Base-by-base conservation (phyloP, 2,797 vertebrate species). In the Phyllotis vaccarum region DNA sequence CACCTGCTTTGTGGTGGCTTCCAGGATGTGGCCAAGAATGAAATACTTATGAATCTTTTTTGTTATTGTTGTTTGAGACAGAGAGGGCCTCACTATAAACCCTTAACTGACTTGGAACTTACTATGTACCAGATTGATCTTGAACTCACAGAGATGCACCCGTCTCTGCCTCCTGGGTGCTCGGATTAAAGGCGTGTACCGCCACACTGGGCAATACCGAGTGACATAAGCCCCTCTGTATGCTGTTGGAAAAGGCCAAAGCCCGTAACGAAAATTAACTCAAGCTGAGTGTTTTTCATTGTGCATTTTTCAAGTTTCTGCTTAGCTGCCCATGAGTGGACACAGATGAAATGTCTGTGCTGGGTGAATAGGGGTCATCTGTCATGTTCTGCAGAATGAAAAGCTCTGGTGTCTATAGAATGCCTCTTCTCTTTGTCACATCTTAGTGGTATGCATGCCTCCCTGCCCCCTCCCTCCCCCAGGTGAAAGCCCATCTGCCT, bases 211-310 rank as follows among this genome's bases (percentile, higher is more conserved):
- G 14, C 66, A 92, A 22, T 75, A 34, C 37, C 60, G 76, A 93
- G 86, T 88, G 46, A 49, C 74, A 37, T 29, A 83, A 58, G 8
- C n/a, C 52, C 24, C 78, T 91, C 93, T 58, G 16, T 72, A 12
- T 66, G 24, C 66, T 16, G 85, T 2, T 58, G 54, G 29, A 22
- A 60, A 93, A 52, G 22, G 62, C 70, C n/a, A 24, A 68, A 86
- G 29, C 91, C 46, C 27, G 76, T 88, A 46, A 66, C 93, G 86
- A 90, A 91, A 93, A 91, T 94, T 54, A 79, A 40, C 62, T 56
- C 29, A 60, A 78, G 54, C 34, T 31, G 29, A 95, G n/a, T 70
- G 29, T 37, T 94, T 93, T 81, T 49, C 54, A 56, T 56, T 87
- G 49, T 74, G 43, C 76, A 5, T 83, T 94, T 95, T 85, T 74